Evolutionary conservation across 1,140 invertebrate genomes (phyloP).

Genomic region (Agrypnia vestita): DNA sequence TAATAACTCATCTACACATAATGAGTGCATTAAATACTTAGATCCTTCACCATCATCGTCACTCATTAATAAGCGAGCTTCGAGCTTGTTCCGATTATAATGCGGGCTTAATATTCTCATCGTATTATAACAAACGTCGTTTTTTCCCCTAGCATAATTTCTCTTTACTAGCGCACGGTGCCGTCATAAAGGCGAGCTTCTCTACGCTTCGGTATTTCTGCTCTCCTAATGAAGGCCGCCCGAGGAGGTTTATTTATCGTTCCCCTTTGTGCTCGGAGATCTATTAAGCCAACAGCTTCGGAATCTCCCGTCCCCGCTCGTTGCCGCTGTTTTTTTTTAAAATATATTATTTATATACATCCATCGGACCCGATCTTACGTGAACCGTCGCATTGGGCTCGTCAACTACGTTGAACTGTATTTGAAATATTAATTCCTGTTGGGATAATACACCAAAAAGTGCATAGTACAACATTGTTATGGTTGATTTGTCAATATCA

Average conservation of each 20-base stretch:
- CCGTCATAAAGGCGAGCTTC: constrained; percentile 40
- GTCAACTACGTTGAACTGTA: too few relatives aligned
- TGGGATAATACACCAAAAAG: too few relatives aligned
- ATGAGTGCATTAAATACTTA: constrained; percentile 9
- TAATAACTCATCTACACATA: background rate
- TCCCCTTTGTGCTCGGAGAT: constrained; percentile 27
- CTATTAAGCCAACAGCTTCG: constrained; percentile 21
- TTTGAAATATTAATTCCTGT: too few relatives aligned
- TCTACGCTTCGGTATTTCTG: constrained; percentile 21
- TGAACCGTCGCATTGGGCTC: too few relatives aligned
- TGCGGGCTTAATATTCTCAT: constrained; percentile 10
- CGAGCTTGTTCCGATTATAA: constrained; percentile 14
- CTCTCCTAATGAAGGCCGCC: constrained; percentile 34
- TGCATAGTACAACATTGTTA: too few relatives aligned
- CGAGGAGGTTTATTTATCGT: constrained; percentile 32
- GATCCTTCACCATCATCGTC: background rate
- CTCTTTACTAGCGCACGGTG: constrained; percentile 6
- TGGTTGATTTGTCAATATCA: too few relatives aligned
- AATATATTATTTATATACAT: background rate
- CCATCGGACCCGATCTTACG: too few relatives aligned
- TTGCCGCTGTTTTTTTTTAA: background rate
- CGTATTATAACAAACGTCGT: constrained; percentile 10
- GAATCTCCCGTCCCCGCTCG: background rate
- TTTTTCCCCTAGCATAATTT: constrained; percentile 26
- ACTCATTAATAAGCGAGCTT: constrained; percentile 5